Evolutionary conservation across 2,797 vertebrate species (phyloP).

Genomic region (Crenuchus spilurus): DNA sequence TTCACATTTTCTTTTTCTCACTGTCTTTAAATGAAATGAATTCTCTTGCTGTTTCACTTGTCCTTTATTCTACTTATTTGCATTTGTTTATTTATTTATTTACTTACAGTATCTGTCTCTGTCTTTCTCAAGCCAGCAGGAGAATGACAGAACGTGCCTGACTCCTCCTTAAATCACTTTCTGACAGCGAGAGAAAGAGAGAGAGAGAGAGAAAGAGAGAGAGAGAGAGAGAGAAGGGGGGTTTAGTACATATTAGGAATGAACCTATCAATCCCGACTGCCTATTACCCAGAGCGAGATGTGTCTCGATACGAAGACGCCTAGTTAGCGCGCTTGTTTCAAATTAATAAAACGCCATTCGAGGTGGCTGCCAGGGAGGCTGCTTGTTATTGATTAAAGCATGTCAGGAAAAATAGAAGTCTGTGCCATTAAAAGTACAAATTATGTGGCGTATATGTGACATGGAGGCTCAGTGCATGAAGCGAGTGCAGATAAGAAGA

Average conservation of each 20-base stretch:
- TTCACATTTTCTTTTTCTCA: slow-evolving; percentile 59
- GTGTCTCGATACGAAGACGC: slow-evolving; percentile 75
- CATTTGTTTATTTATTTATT: slow-evolving; percentile 51
- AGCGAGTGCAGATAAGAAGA: slow-evolving; percentile 65
- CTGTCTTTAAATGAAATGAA: slow-evolving; percentile 4
- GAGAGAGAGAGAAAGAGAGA: slow-evolving; percentile 63
- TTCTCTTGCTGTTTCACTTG: neutral
- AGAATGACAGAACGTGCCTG: slow-evolving; percentile 57
- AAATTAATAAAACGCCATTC: slow-evolving; percentile 83
- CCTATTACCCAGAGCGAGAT: slow-evolving; percentile 81
- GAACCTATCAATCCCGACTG: slow-evolving; percentile 83
- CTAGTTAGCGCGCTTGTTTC: slow-evolving; percentile 85
- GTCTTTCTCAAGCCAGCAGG: slow-evolving; percentile 20
- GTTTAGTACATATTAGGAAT: slow-evolving; percentile 78
- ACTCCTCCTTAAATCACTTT: slow-evolving; percentile 76
- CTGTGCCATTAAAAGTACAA: slow-evolving; percentile 85
- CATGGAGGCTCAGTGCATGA: slow-evolving; percentile 71
- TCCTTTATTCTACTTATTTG: slow-evolving; percentile 46
- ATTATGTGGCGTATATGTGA: slow-evolving; percentile 81
- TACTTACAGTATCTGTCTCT: slow-evolving; percentile 49
- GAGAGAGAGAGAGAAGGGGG: slow-evolving; percentile 66
- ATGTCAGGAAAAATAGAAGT: slow-evolving; percentile 82
- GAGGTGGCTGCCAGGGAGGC: slow-evolving; percentile 70
- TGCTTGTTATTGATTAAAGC: slow-evolving; percentile 83
- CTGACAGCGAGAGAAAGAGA: slow-evolving; percentile 70